Percentiles rank a stretch among this genome's conserved stretches.
These are phyloP conservation scores for Tortricodes alternella DNA, from an alignment of 2,888 invertebrate genomes.

Conservation along the genomic window DNA sequence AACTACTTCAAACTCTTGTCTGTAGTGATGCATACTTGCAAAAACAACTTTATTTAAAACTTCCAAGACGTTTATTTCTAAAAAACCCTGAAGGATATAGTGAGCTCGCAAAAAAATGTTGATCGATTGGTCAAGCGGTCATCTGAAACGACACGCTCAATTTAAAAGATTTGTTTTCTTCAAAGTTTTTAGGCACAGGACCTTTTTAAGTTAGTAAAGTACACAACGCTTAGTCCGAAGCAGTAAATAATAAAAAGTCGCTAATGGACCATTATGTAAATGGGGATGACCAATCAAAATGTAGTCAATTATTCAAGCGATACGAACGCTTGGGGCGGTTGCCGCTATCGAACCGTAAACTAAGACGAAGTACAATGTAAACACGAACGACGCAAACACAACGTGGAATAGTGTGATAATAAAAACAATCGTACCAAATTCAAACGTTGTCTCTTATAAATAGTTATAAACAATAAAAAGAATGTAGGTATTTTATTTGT, in stretches of 20 bases:
- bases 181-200: neutral
- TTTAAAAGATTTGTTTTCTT: slow-evolving; percentile 8
- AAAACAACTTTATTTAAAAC: no score
- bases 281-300: slow-evolving; percentile 74
- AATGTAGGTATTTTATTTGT: no score
- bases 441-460: no score
- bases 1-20: no score
- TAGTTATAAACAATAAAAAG: no score
- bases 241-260: slow-evolving; percentile 75
- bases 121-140: no score
- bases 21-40: no score
- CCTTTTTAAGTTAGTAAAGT: neutral
- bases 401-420: neutral
- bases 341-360: slow-evolving; percentile 15
- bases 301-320: slow-evolving; percentile 71
- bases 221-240: slow-evolving; percentile 40
- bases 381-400: neutral
- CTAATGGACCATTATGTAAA: slow-evolving; percentile 77
- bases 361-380: neutral
- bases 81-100: no score
- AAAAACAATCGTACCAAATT: no score
- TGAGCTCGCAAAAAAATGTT: no score
- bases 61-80: no score
- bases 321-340: slow-evolving; percentile 50
- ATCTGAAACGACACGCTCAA: neutral